A percentile compares a stretch with the other conserved stretches of the same genome.
These are phyloP conservation scores for Rutilus rutilus DNA, from an alignment of 2,113 vertebrate species.

Conservation along the genomic window DNA sequence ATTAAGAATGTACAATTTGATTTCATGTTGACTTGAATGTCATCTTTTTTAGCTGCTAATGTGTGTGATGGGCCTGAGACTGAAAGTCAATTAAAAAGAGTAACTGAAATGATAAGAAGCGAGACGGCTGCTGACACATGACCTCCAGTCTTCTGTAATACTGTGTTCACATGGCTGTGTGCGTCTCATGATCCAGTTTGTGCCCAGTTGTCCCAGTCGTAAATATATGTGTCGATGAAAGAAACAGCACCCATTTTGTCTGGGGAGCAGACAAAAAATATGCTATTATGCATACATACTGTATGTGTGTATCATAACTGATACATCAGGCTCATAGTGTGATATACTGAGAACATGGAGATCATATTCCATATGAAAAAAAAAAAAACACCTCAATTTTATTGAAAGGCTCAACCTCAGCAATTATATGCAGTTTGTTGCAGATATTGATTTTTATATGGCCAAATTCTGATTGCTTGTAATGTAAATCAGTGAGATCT, in stretches of 20 bases:
- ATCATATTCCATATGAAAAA: not conserved
- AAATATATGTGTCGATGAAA: not conserved
- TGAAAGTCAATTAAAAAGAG: slow-evolving; percentile 37
- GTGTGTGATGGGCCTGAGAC: slow-evolving; percentile 5
- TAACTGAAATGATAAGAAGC: slow-evolving; percentile 34
- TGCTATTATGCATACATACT: not conserved
- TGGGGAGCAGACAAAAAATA: not conserved
- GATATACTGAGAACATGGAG: not conserved
- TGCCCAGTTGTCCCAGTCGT: slow-evolving; percentile 34
- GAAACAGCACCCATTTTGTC: not conserved
- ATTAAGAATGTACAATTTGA: not conserved
- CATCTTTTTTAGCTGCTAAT: not conserved
- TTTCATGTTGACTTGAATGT: not conserved
- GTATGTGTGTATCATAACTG: not conserved
- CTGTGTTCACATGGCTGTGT: slow-evolving; percentile 3
- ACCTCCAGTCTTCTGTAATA: slow-evolving; percentile 14
- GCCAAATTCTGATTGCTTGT: not conserved
- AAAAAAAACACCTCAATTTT: not conserved
- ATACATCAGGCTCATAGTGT: not conserved
- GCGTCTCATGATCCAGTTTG: not conserved
- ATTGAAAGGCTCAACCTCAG: not conserved
- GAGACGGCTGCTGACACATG: slow-evolving; percentile 8
- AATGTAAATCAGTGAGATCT: not conserved
- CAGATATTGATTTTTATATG: not conserved
- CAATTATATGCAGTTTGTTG: too few relatives aligned